Evolutionary conservation across 2,888 invertebrate genomes (phyloP).

Genomic region (Leptinotarsa haldemani): DNA sequence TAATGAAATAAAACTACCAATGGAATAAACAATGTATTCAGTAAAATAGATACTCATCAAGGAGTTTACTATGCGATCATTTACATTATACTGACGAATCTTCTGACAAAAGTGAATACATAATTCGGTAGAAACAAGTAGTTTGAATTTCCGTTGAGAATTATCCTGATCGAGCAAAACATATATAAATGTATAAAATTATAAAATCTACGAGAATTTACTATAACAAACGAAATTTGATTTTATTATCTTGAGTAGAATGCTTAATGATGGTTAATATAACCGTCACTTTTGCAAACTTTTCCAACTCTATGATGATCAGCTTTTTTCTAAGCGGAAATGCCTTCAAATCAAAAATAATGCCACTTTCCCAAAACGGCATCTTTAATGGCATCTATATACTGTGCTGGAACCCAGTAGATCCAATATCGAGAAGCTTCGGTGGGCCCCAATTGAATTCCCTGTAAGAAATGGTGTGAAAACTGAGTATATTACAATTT

Average conservation of each 20-base stretch:
- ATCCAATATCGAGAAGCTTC: slow-evolving; percentile 94
- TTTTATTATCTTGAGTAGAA: slow-evolving; percentile 40
- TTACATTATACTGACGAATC: neutral
- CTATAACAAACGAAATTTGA: slow-evolving; percentile 33
- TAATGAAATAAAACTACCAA: neutral
- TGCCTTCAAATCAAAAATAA: slow-evolving; percentile 71
- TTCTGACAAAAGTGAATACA: slow-evolving; percentile 2
- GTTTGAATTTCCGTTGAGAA: neutral
- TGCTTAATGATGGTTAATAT: slow-evolving; percentile 25
- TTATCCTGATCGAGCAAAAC: slow-evolving; percentile 9
- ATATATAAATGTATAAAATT: slow-evolving; percentile 44
- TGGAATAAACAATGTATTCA: slow-evolving; percentile 10
- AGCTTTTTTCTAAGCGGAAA: neutral
- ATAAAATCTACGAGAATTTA: slow-evolving; percentile 41
- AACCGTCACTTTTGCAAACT: slow-evolving; percentile 23
- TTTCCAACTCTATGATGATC: slow-evolving; percentile 14
- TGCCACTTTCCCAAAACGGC: slow-evolving; percentile 90
- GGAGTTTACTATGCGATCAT: slow-evolving; percentile 7
- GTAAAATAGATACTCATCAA: slow-evolving; percentile 15
- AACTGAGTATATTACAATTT: too few species aligned
- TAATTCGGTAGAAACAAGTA: neutral
- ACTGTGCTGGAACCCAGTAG: slow-evolving; percentile 94
- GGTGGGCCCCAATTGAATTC: slow-evolving; percentile 89
- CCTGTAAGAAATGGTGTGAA: slow-evolving; percentile 59
- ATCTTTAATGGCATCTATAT: slow-evolving; percentile 90